phyloP scores from a whole-genome alignment of 2,113 vertebrate species.

The Alligator sinensis region DNA sequence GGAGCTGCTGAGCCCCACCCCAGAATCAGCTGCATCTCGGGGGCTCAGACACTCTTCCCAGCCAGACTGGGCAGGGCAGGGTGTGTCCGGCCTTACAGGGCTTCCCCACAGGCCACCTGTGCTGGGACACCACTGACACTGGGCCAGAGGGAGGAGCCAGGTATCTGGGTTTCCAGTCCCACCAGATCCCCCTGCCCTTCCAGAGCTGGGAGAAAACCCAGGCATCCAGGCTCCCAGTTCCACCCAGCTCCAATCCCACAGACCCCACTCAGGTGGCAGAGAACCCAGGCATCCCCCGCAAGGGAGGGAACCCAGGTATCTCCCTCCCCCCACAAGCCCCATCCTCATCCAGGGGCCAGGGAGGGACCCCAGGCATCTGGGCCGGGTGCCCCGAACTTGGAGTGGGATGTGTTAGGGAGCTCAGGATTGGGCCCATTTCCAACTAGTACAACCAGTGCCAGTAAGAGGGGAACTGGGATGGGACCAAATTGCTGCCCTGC shows the following conservation, averaged over 20 bases:
- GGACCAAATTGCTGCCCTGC: neutral
- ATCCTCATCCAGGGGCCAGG: no score
- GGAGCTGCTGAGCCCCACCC: no score
- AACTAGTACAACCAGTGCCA: neutral
- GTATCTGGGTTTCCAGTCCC: neutral
- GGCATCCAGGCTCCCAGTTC: neutral
- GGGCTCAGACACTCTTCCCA: no score
- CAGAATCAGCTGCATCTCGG: no score
- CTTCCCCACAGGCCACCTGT: no score
- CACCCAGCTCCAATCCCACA: neutral
- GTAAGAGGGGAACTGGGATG: neutral
- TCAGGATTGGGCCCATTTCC: neutral
- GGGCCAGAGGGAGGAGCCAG: neutral
- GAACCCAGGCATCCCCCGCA: no score
- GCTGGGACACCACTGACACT: neutral
- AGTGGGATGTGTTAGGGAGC: no score
- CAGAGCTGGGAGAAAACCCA: neutral
- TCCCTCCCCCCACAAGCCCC: neutral
- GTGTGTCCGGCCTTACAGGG: neutral
- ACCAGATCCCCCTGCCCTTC: neutral
- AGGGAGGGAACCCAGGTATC: neutral
- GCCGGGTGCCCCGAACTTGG: no score
- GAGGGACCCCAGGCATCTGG: no score
- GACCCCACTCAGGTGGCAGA: no score
- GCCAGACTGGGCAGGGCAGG: no score